phyloP scores from a whole-genome alignment of 2,888 invertebrate species.

The Sialis lutaria region DNA sequence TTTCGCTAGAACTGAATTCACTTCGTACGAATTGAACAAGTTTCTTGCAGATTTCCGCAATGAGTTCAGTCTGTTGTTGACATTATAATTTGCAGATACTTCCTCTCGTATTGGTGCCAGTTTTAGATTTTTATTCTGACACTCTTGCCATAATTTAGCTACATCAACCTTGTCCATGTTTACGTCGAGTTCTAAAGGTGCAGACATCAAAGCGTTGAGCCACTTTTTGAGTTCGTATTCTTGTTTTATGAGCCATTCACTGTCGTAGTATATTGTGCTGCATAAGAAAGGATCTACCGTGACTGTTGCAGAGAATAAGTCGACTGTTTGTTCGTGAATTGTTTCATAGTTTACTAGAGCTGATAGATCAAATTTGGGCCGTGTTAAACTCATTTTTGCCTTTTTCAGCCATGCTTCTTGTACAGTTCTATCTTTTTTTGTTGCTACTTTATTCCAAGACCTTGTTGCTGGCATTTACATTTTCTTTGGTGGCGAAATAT shows the following conservation, averaged over 20 bases:
- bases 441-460: conserved; percentile 17
- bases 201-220: conserved; percentile 60
- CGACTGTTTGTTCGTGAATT: conserved; percentile 10
- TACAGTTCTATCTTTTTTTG: conserved; percentile 8
- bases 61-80: conserved; percentile 45
- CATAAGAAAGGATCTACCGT: conserved; percentile 51
- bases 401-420: conserved; percentile 5
- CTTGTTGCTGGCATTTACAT: neutral
- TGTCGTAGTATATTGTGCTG: conserved; percentile 46
- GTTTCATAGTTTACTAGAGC: neutral
- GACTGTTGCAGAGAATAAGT: conserved; percentile 32
- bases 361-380: neutral
- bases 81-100: conserved; percentile 49
- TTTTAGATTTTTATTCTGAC: conserved; percentile 42
- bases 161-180: conserved; percentile 49
- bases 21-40: conserved; percentile 41
- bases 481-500: neutral
- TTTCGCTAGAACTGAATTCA: conserved; percentile 45
- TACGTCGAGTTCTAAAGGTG: conserved; percentile 52
- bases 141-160: conserved; percentile 57
- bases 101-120: conserved; percentile 54
- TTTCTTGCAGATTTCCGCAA: conserved; percentile 49
- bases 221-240: conserved; percentile 58
- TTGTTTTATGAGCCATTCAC: conserved; percentile 47
- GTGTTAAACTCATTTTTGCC: conserved; percentile 16